Evolutionary conservation across 1,140 invertebrate genomes (phyloP).

Genomic region (Bombus waltoni): DNA sequence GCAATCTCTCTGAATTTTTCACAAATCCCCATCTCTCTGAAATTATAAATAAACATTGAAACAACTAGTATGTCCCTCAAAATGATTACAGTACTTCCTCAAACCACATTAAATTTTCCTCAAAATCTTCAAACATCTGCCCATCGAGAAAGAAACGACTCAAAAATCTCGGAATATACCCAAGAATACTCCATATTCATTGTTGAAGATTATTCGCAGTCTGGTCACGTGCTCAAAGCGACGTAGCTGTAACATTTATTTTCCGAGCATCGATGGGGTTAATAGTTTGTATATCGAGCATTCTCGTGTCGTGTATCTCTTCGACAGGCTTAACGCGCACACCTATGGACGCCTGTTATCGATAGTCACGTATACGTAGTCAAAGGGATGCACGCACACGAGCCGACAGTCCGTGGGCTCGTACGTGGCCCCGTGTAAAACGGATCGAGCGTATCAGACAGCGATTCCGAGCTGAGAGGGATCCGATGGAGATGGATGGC

Average conservation of each 20-base stretch:
- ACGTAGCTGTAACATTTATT: slow-evolving; percentile 35
- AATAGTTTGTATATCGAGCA: slow-evolving; percentile 75
- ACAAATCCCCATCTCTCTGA: not conserved
- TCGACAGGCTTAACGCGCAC: slow-evolving; percentile 45
- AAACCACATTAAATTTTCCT: too few relatives aligned
- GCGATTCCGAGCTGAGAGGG: slow-evolving; percentile 78
- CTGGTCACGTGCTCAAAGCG: slow-evolving; percentile 48
- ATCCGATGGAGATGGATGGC: slow-evolving; percentile 82
- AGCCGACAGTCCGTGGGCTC: not conserved
- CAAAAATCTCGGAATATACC: not conserved
- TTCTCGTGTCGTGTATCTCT: slow-evolving; percentile 57
- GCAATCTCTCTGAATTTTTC: not conserved
- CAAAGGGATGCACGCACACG: slow-evolving; percentile 48
- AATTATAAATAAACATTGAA: too few relatives aligned
- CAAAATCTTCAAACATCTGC: too few relatives aligned
- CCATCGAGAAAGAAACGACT: too few relatives aligned
- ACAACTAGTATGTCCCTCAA: too few relatives aligned
- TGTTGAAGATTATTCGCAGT: slow-evolving; percentile 46
- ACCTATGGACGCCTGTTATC: slow-evolving; percentile 27
- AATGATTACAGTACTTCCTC: too few relatives aligned
- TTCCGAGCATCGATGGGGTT: slow-evolving; percentile 63
- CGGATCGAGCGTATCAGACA: slow-evolving; percentile 65
- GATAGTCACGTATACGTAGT: slow-evolving; percentile 50
- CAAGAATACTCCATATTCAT: not conserved
- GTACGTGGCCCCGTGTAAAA: slow-evolving; percentile 43